Evolutionary conservation across 2,888 invertebrate genomes (phyloP), one percentile per base, ranked within the genome.

Genomic region (Alviniconcha strummeri): DNA sequence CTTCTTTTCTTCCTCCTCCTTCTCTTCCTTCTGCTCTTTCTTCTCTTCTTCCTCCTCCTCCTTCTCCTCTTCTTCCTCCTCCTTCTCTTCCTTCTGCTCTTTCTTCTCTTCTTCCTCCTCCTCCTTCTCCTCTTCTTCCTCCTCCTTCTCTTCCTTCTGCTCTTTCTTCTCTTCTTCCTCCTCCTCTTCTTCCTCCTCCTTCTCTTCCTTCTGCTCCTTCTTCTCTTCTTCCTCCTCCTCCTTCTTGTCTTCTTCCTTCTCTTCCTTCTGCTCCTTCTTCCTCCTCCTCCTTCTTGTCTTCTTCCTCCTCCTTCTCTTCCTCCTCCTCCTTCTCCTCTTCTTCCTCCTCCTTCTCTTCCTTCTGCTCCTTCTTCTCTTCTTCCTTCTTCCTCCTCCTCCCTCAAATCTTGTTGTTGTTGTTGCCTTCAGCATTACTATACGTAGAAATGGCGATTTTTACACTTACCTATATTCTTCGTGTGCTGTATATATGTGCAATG

Each of bases 201-300:
- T 19, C n/a, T 60, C 60, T 79, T 19, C 19, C n/a, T 7, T 7
- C 57, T 60, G 17, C n/a, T 79, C 79, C 57, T 60, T 2, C 5
- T 79, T 60, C 3, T 60, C 64, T 5, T 57, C 79, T 79, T 4
- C 5, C 36, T 52, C 6, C 57, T 57, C 55, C n/a, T 52, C 60
- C 57, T 60, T 52, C 52, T 79, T 7, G 4, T 60, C 5, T 5
- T 79, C 60, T 60, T 60, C 19, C 52, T 79, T 7, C 57, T 55
- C 57, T 60, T 57, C n/a, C 64, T 60, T 79, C 79, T 79, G 4
- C 64, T 60, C 57, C 79, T 79, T 60, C 60, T 64, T 15, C 76
- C 15, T 64, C 64, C 15, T 64, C 64, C 4, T 64, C 64, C 15
- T 36, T 4, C 64, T 64, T 13, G 7, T 64, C 60, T 4, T 64